Conservation (phyloP, 1,140 invertebrate genomes). For the Hirudo medicinalis region DNA sequence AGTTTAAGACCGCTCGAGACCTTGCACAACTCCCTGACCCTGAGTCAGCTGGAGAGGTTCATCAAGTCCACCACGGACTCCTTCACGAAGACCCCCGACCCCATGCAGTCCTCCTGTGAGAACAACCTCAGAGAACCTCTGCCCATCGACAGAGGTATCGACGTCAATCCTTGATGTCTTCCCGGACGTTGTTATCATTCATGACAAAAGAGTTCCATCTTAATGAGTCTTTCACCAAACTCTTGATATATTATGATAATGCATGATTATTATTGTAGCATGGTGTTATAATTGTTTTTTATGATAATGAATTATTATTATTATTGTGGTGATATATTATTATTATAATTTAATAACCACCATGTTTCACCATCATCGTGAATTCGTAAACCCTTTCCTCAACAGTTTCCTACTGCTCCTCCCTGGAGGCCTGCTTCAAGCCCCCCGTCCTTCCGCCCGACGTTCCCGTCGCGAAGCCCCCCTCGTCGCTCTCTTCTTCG, state of each 20-base stretch:
- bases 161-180: background rate
- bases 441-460: background rate
- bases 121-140: background rate
- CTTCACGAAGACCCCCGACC: conserved; percentile 28
- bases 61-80: conserved; percentile 42
- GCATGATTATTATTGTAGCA: no score
- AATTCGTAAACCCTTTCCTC: background rate
- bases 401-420: conserved; percentile 1
- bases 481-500: background rate
- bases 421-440: conserved; percentile 5
- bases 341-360: background rate
- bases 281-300: no score
- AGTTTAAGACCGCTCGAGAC: conserved; percentile 85
- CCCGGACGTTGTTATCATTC: background rate
- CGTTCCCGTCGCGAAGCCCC: background rate
- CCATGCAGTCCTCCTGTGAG: background rate
- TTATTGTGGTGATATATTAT: background rate
- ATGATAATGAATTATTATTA: background rate
- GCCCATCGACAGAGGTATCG: background rate
- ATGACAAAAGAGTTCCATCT: no score
- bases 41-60: conserved; percentile 74
- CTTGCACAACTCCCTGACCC: conserved; percentile 80
- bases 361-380: background rate
- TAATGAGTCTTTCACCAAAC: no score
- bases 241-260: no score